Base-by-base conservation (phyloP, 2,113 vertebrate species). In the Meriones unguiculatus region DNA sequence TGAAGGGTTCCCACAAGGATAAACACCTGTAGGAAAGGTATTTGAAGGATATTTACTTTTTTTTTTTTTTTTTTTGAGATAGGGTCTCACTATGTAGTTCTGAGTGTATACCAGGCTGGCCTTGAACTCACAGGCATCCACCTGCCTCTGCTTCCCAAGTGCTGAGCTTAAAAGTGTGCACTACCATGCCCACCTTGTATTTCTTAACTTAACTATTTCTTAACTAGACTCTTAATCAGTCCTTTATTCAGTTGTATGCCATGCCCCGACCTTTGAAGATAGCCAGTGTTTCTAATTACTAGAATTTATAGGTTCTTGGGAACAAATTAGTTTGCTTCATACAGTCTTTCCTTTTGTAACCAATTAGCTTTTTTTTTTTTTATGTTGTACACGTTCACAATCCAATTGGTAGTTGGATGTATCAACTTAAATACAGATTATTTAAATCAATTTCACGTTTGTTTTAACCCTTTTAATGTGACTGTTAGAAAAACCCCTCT, bases 1-100 rank as follows among this genome's bases (percentile, higher is more conserved):
- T 8, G 20, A 78, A 32, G 65, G 7, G 50, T 24, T 24, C 5
- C 57, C 87, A 10, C 1, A 65, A 62, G 22, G 67, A 18, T 32
- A 93, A 91, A 59, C 13, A 65, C 17, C 30, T 76, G 35, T 64
- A 95, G 77, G n/a, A 73, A 82, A 57, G 62, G 67, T 41, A 96
- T 84, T 65, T 92, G 17, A 59, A 94, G 24, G 35, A 9, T 52
- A 70, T 41, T 25, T 70, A n/a, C 32, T 57, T n/a, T 15, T 80
- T 91, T 62, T 77, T 91, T 59, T 75, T 57, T 76, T n/a, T n/a
- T 5, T 76, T 76, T 82, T n/a, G 54, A 62, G 11, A 38, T 57
- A 15, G 57, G 6, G 20, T 81, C 9, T 82, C 41, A 50, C 80
- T 82, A 25, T 38, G 6, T 8, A 62, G 10, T 35, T 8, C 22